These are phyloP conservation scores for Agrypnus murinus DNA, from an alignment of 2,888 invertebrate species.

Conservation along the genomic window DNA sequence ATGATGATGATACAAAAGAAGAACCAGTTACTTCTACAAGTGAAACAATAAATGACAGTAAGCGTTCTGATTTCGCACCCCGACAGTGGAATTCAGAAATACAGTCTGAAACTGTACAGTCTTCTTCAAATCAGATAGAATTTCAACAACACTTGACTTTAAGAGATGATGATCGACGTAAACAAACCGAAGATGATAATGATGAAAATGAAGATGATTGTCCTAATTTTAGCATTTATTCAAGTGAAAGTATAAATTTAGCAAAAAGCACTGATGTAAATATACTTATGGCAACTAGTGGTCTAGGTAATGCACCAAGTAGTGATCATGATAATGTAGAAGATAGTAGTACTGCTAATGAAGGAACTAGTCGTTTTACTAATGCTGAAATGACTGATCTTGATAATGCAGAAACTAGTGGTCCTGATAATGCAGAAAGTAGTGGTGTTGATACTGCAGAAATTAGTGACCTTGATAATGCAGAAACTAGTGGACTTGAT, in stretches of 20 bases:
- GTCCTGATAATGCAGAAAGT: too few relatives aligned
- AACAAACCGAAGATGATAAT: conserved; percentile 74
- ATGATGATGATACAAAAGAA: conserved; percentile 56
- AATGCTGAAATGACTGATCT: too few relatives aligned
- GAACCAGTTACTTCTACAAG: conserved; percentile 54
- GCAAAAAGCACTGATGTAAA: conserved; percentile 74
- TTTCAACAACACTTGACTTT: conserved; percentile 41
- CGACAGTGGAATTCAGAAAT: conserved; percentile 56
- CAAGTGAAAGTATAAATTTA: conserved; percentile 85
- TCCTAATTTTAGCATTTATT: conserved; percentile 90
- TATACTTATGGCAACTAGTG: conserved; percentile 22
- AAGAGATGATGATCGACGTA: conserved; percentile 68
- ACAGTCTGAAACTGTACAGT: conserved; percentile 63
- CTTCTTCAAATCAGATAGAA: conserved; percentile 59
- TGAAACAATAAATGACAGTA: conserved; percentile 38
- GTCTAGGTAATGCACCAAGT: conserved; percentile 11
- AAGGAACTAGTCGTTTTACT: too few relatives aligned
- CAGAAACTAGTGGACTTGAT: background rate
- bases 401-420: too few relatives aligned
- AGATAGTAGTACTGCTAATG: conserved; percentile 49
- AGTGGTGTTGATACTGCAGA: too few relatives aligned
- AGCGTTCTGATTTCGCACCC: conserved; percentile 39
- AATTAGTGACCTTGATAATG: background rate
- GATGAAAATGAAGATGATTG: conserved; percentile 81
- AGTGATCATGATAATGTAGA: conserved; percentile 52